Percentiles rank a stretch among this genome's conserved stretches.
Conservation (phyloP, 2,113 vertebrate genomes). For the Engraulis encrasicolus region DNA sequence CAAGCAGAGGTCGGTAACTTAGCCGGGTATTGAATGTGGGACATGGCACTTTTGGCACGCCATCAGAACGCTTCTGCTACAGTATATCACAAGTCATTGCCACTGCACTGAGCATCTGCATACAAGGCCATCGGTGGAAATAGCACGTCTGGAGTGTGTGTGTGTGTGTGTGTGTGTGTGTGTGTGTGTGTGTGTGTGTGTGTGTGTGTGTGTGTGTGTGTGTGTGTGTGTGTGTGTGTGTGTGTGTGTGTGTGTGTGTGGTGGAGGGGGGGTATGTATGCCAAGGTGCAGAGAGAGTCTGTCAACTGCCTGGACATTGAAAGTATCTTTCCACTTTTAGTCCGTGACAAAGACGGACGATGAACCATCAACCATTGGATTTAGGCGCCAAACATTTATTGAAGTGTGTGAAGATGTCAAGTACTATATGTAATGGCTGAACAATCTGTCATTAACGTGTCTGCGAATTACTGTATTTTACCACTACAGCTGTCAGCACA, state of each 20-base stretch:
- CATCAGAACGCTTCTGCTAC: constrained; percentile 30
- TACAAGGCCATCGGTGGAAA: constrained; percentile 41
- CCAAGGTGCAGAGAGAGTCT: constrained; percentile 44
- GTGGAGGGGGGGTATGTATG: too few species aligned
- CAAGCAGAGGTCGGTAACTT: background rate
- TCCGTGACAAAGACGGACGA: background rate
- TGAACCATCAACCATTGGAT: background rate
- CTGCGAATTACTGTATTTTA: background rate
- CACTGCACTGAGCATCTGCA: constrained; percentile 35
- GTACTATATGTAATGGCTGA: background rate
- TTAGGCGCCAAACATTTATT: background rate
- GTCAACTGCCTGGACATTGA: constrained; percentile 26
- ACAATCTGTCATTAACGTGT: background rate
- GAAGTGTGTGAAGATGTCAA: background rate
- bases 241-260: too few species aligned
- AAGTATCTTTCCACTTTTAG: background rate
- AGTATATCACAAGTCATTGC: constrained; percentile 20
- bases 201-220: too few species aligned
- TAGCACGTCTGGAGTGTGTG: constrained; percentile 29
- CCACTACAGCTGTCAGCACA: background rate
- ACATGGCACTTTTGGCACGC: background rate
- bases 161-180: too few species aligned
- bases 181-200: too few species aligned
- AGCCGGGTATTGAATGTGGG: background rate
- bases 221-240: too few species aligned